phyloP scores from a whole-genome alignment of 2,113 vertebrate genomes.

The Sporophila hypoxantha region DNA sequence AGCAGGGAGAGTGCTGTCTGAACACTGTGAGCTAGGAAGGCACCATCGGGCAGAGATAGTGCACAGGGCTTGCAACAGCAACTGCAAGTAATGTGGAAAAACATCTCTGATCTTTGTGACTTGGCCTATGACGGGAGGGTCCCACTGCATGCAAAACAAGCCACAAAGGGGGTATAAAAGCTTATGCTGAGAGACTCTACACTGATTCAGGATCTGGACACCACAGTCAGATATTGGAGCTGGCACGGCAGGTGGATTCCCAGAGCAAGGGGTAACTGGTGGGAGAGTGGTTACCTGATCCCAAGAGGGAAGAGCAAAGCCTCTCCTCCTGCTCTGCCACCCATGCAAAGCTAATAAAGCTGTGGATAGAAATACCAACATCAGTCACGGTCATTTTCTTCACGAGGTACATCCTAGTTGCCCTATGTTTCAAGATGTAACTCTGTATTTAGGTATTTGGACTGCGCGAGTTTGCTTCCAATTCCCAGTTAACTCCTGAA shows the following conservation, averaged over 20 bases:
- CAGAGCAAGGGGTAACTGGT: too few relatives aligned
- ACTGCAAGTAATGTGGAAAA: neutral
- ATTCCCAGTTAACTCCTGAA: neutral
- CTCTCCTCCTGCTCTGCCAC: neutral
- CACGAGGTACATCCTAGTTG: too few relatives aligned
- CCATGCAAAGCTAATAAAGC: neutral
- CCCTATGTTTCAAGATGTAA: too few relatives aligned
- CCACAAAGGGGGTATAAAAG: neutral
- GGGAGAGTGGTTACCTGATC: too few relatives aligned
- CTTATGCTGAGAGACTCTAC: neutral
- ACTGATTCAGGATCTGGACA: neutral
- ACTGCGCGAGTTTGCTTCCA: fast-evolving
- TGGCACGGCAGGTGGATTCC: fast-evolving
- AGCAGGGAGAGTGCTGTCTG: neutral
- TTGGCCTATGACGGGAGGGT: neutral
- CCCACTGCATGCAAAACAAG: neutral
- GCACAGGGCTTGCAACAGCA: neutral
- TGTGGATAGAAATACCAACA: neutral
- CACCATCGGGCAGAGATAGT: neutral
- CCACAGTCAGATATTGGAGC: neutral
- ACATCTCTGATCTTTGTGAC: neutral
- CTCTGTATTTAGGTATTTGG: neutral
- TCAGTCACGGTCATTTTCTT: neutral
- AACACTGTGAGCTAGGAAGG: neutral
- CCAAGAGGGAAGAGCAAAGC: neutral